Percentiles rank a stretch among this genome's conserved stretches.
Evolutionary conservation across 37 sponge, comb jelly and placozoan genomes (phyloP).

Genomic region (Beroe ovata): DNA sequence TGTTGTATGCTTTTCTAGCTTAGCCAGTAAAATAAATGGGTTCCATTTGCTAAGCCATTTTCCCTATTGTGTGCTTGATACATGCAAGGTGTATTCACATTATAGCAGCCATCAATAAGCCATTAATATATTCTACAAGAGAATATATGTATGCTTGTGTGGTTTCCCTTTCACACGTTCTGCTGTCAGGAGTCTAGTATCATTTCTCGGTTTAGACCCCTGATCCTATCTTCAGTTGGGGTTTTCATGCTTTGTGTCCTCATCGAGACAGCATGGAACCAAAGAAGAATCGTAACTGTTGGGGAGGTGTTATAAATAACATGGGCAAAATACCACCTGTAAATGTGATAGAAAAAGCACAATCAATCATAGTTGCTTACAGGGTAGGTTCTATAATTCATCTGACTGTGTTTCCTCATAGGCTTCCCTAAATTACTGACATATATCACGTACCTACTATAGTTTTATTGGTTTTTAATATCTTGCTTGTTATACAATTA

Average conservation of each 20-base stretch:
- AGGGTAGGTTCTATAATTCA: conserved; percentile 55
- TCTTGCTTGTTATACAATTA: no score
- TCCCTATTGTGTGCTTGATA: not conserved
- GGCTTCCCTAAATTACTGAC: no score
- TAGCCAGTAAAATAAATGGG: not conserved
- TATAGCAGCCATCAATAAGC: not conserved
- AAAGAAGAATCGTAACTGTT: not conserved
- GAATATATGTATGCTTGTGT: not conserved
- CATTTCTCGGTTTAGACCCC: no score
- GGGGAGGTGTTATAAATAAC: not conserved
- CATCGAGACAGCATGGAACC: no score
- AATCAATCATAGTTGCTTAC: not conserved
- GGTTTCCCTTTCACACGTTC: no score
- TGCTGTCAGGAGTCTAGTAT: no score
- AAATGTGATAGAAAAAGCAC: conserved; percentile 60
- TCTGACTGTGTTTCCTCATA: no score
- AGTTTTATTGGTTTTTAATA: no score
- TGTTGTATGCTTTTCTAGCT: not conserved
- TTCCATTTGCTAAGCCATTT: not conserved
- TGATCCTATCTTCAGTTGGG: no score
- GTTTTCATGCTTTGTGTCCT: no score
- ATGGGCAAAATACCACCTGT: conserved; percentile 47
- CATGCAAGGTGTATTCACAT: not conserved
- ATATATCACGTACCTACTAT: no score
- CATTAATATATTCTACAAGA: not conserved